Evolutionary conservation across 1,140 invertebrate genomes (phyloP).

Genomic region (Procambarus virginalis): DNA sequence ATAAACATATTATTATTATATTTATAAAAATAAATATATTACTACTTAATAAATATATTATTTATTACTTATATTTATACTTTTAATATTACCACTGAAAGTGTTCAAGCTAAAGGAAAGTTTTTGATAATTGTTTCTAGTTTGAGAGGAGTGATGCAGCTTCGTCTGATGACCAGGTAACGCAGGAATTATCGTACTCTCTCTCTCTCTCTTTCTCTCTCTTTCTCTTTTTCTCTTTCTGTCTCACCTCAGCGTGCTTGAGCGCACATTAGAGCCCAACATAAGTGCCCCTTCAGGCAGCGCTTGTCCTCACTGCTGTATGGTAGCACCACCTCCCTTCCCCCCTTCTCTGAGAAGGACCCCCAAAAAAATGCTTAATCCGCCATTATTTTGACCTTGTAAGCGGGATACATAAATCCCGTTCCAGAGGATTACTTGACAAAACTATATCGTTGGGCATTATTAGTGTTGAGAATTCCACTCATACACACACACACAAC

Average conservation of each 20-base stretch:
- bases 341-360: no score
- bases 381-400: no score
- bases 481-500: neutral
- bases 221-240: no score
- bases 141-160: neutral
- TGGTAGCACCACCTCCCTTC: no score
- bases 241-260: neutral
- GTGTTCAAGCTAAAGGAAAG: neutral
- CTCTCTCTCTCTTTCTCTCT: no score
- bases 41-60: neutral
- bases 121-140: neutral
- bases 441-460: no score
- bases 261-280: neutral
- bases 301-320: no score
- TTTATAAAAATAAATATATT: neutral
- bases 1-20: neutral
- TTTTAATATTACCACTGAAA: neutral
- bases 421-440: neutral
- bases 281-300: neutral
- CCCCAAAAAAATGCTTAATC: no score
- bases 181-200: no score
- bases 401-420: neutral
- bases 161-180: neutral
- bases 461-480: neutral
- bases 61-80: neutral